Evolutionary conservation across 2,797 vertebrate species (phyloP).

Genomic region (Chloroceryle inda): DNA sequence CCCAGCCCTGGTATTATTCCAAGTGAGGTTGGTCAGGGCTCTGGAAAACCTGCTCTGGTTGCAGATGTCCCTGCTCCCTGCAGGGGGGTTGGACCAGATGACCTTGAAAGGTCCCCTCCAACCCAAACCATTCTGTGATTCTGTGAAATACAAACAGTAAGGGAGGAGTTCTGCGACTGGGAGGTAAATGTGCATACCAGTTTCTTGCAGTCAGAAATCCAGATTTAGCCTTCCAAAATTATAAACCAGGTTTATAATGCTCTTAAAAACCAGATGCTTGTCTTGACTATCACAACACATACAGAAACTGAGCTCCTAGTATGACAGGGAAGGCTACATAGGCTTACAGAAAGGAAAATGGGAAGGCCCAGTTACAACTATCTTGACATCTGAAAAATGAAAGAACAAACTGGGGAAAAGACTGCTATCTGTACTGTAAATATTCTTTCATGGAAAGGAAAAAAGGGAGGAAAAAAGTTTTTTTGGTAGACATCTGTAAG

Average conservation of each 20-base stretch:
- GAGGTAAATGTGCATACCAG: rapidly evolving
- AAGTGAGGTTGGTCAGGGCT: no score
- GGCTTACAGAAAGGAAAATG: neutral
- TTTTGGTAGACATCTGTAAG: neutral
- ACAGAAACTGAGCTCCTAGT: neutral
- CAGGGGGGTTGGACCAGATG: no score
- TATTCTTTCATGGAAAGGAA: neutral
- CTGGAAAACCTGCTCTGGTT: no score
- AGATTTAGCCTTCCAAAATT: neutral
- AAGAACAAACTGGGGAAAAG: neutral
- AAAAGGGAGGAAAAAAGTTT: neutral
- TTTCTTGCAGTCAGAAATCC: neutral
- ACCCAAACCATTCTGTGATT: no score
- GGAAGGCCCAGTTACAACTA: neutral
- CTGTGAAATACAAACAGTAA: rapidly evolving
- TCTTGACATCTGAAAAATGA: neutral
- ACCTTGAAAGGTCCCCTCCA: no score
- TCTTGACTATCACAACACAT: neutral
- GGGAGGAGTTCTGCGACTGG: rapidly evolving
- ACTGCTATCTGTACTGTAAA: neutral
- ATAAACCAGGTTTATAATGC: neutral
- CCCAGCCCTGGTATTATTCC: no score
- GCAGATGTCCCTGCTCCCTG: no score
- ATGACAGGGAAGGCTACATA: neutral
- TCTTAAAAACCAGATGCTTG: neutral